Evolutionary conservation across 2,888 invertebrate genomes (phyloP), one percentile per base, ranked within the genome.

Genomic region (Diaphora mendica): DNA sequence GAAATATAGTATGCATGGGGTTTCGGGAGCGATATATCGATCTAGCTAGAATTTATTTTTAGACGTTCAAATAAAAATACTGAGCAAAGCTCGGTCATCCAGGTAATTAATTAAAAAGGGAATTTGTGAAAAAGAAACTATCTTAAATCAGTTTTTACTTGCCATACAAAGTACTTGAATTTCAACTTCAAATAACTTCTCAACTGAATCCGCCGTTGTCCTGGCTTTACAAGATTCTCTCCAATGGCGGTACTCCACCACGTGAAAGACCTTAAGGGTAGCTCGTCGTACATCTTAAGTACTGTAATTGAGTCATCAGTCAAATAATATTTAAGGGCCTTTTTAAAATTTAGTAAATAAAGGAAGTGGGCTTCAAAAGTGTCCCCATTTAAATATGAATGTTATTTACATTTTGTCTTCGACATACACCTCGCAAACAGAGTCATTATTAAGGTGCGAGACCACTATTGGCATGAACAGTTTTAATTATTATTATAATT

Each of bases 221-320:
- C n/a, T 79, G 75, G 83, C 81, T 81, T 64, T 3, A 0, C 44
- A 15, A 39, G 35, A 44, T 73, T 39, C 65, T 73, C 67, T 68
- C 23, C 64, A 74, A 72, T 71, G 70, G 67, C 48, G 71, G 64
- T 48, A 42, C 70, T 77, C 62, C 23, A 74, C 48, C 48, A 72
- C 51, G 73, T 35, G 74, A 75, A 70, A 68, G 66, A 71, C 72
- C 64, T 76, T 75, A 66, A 68, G 74, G 44, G 66, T 71, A 71
- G 70, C 70, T 73, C 70, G 73, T 70, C 39, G 35, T 62, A 69
- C 66, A 71, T 69, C 71, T 68, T 59, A 71, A 71, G 74, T 64
- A 68, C 30, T 69, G 65, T 71, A 69, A 75, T 75, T 71, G 74
- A 75, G 74, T 64, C 71, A 71, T 75, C 68, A 75, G 64, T 69